Evolutionary conservation across 2,797 vertebrate species (phyloP).

Genomic region (Bucorvus abyssinicus): DNA sequence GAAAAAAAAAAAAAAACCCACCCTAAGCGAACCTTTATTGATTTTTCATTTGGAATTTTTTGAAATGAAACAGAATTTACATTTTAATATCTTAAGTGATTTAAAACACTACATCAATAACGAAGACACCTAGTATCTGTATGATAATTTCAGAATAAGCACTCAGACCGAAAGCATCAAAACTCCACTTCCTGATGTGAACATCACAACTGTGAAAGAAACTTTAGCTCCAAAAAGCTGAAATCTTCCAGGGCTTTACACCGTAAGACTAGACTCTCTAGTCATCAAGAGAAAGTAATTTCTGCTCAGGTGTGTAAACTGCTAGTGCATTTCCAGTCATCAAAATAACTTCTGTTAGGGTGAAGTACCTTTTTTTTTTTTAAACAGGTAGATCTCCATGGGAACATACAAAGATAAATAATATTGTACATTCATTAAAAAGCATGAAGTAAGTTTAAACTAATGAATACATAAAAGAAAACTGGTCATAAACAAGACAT

Average conservation of each 20-base stretch:
- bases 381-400: fast-evolving
- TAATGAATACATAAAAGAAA: neutral
- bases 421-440: neutral
- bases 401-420: neutral
- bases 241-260: neutral
- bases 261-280: neutral
- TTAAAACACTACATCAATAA: neutral
- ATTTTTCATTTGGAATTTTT: neutral
- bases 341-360: neutral
- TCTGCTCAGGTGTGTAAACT: neutral
- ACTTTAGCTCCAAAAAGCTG: neutral
- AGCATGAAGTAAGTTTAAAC: neutral
- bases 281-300: neutral
- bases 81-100: neutral
- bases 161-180: neutral
- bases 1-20: neutral
- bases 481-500: neutral
- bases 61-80: neutral
- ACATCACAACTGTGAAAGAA: neutral
- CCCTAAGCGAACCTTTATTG: neutral
- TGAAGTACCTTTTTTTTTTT: neutral
- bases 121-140: neutral
- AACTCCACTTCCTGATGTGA: neutral
- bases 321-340: neutral
- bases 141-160: neutral